Evolutionary conservation across 2,888 invertebrate species (phyloP).

Genomic region (Cerastis rubricosa): DNA sequence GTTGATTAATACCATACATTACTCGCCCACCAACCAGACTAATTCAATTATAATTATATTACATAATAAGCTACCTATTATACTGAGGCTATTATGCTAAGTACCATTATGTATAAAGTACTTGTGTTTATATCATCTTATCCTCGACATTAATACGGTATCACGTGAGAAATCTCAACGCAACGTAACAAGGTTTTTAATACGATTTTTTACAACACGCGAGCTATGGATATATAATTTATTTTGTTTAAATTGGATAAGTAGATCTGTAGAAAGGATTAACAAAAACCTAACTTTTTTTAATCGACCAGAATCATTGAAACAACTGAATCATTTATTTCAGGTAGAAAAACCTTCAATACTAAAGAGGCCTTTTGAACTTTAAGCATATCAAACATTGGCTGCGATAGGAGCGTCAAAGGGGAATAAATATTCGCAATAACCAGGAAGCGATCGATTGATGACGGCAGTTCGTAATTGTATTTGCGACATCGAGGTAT

Average conservation of each 20-base stretch:
- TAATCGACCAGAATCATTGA: too few species aligned
- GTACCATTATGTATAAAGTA: constrained; percentile 35
- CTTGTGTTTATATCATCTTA: constrained; percentile 51
- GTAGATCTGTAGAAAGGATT: background rate
- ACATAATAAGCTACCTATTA: constrained; percentile 16
- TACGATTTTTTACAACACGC: constrained; percentile 43
- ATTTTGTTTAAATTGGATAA: constrained; percentile 20
- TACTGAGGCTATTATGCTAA: constrained; percentile 23
- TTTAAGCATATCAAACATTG: background rate
- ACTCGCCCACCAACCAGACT: background rate
- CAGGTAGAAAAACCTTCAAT: background rate
- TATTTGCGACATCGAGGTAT: background rate
- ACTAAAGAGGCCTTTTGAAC: background rate
- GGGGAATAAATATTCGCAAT: background rate
- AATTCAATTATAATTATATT: constrained; percentile 23
- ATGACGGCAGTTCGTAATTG: background rate
- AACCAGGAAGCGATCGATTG: background rate
- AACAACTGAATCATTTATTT: too few species aligned
- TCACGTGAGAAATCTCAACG: constrained; percentile 63
- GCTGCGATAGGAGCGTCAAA: background rate
- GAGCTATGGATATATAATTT: constrained; percentile 20
- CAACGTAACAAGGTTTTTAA: constrained; percentile 52
- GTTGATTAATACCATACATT: background rate
- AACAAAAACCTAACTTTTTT: background rate
- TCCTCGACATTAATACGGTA: constrained; percentile 66